Evolutionary conservation across 2,888 invertebrate species (phyloP).

Genomic region (Rambutsinella grinnellia): DNA sequence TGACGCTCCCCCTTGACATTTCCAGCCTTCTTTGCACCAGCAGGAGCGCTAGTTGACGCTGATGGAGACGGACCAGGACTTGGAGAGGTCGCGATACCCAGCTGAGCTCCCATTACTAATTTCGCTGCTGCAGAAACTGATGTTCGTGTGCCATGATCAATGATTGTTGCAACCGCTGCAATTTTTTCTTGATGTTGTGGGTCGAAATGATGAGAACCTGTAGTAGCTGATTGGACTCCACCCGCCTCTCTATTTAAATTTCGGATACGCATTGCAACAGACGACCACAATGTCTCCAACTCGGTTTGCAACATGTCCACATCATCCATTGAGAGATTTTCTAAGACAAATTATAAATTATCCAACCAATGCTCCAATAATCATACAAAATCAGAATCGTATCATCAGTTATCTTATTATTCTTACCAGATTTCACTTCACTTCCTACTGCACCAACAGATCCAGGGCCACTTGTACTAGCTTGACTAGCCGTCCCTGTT

Average conservation of each 20-base stretch:
- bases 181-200: conserved; percentile 63
- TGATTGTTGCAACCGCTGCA: conserved; percentile 59
- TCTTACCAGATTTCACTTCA: conserved; percentile 30
- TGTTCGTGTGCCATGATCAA: conserved; percentile 64
- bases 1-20: conserved; percentile 32
- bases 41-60: conserved; percentile 2
- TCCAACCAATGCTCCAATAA: not conserved
- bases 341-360: conserved; percentile 4
- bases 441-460: not conserved
- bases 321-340: conserved; percentile 78
- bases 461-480: not conserved
- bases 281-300: conserved; percentile 86
- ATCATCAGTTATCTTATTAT: not conserved
- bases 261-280: conserved; percentile 83
- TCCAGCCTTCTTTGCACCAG: conserved; percentile 41
- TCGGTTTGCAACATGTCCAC: conserved; percentile 89
- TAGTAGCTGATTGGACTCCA: conserved; percentile 63
- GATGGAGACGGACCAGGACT: conserved; percentile 27
- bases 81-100: conserved; percentile 8
- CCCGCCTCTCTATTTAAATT: conserved; percentile 74
- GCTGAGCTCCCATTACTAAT: conserved; percentile 58
- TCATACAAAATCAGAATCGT: not conserved
- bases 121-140: conserved; percentile 64
- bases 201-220: conserved; percentile 64
- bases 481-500: conserved; percentile 2